Evolutionary conservation across 2,888 invertebrate genomes (phyloP).

Genomic region (Chironomus tentans): DNA sequence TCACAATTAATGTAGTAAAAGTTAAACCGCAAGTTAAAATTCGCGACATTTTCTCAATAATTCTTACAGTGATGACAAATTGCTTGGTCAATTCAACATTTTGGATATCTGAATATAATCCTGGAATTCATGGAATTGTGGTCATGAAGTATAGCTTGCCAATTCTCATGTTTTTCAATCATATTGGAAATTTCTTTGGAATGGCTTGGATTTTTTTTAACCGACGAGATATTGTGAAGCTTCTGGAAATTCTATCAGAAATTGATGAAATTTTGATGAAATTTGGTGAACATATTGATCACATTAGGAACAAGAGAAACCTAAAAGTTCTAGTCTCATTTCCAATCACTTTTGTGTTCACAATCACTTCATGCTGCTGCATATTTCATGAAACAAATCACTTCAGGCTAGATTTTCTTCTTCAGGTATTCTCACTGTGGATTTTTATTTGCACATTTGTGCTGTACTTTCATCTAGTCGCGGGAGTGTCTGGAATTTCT

Average conservation of each 20-base stretch:
- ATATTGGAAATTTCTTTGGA: neutral
- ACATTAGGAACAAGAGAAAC: neutral
- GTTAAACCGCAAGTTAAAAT: too few relatives aligned
- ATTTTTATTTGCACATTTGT: neutral
- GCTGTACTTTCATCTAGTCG: neutral
- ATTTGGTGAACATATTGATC: neutral
- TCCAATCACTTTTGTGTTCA: neutral
- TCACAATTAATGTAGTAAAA: too few relatives aligned
- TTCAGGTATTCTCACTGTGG: neutral
- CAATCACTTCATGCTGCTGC: neutral
- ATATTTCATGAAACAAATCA: neutral
- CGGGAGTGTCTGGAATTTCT: neutral
- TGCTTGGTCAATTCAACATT: neutral
- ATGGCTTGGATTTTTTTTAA: neutral
- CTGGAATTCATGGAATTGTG: neutral
- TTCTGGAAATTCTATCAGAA: neutral
- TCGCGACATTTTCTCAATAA: too few relatives aligned
- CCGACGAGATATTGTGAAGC: neutral
- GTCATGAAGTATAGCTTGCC: neutral
- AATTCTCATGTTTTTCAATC: neutral
- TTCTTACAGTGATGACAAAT: too few relatives aligned
- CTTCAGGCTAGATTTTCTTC: neutral
- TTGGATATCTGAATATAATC: neutral
- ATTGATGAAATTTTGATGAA: neutral
- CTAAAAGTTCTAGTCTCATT: neutral